Evolutionary conservation across 2,113 vertebrate species (phyloP).

Genomic region (Spea multiplicata): DNA sequence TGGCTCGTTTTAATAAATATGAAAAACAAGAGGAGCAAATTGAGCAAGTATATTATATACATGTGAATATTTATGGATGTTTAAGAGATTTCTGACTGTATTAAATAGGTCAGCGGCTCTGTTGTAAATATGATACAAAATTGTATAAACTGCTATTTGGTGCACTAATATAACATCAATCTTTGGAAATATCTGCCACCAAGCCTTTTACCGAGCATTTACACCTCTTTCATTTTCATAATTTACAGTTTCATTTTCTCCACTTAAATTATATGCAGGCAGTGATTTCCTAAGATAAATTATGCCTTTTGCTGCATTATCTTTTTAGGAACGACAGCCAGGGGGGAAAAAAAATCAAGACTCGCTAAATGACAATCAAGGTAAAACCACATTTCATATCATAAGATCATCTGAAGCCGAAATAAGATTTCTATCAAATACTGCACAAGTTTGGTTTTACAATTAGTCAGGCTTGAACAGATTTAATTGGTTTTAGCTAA

Average conservation of each 20-base stretch:
- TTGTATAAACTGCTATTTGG: conserved; percentile 47
- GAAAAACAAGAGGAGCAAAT: conserved; percentile 46
- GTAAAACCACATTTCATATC: background rate
- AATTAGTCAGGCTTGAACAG: conserved; percentile 47
- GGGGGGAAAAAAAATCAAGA: conserved; percentile 6
- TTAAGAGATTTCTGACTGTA: conserved; percentile 46
- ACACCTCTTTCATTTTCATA: conserved; percentile 42
- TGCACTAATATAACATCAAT: conserved; percentile 41
- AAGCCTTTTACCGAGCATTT: conserved; percentile 20
- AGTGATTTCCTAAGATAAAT: conserved; percentile 38
- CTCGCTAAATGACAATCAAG: conserved; percentile 39
- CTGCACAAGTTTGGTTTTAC: conserved; percentile 25
- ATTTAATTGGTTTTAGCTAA: conserved; percentile 50
- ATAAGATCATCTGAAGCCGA: conserved; percentile 34
- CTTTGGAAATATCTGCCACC: conserved; percentile 46
- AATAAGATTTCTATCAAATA: conserved; percentile 42
- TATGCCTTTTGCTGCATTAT: conserved; percentile 17
- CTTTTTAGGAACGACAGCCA: conserved; percentile 42
- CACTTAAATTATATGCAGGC: conserved; percentile 35
- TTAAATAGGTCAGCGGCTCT: conserved; percentile 46
- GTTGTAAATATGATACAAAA: conserved; percentile 43
- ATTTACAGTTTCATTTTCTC: conserved; percentile 41
- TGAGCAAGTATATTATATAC: conserved; percentile 45
- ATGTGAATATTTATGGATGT: conserved; percentile 47
- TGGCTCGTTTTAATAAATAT: conserved; percentile 45